These are phyloP conservation scores for Drosophila subsilvestris DNA, from an alignment of 2,888 invertebrate genomes.

Conservation along the genomic window DNA sequence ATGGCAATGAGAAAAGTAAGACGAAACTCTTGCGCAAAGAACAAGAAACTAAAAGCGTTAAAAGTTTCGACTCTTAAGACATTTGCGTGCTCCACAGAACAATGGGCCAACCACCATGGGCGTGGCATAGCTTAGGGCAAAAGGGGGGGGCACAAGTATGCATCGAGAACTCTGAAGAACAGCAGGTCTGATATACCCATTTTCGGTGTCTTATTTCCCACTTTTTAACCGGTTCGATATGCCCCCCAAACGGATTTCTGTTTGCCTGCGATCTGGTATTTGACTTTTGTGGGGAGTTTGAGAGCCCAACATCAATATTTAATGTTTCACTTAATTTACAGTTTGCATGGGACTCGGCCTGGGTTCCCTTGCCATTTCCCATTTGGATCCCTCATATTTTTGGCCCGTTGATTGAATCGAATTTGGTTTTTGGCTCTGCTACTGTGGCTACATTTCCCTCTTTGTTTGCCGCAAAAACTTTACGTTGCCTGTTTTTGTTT, in stretches of 20 bases:
- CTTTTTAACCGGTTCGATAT: not conserved
- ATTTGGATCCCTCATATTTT: conserved; percentile 42
- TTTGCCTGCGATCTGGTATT: not conserved
- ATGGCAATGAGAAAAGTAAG: conserved; percentile 48
- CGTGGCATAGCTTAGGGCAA: not conserved
- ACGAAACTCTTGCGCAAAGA: conserved; percentile 46
- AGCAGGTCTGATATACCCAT: conserved; percentile 14
- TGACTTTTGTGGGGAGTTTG: not conserved
- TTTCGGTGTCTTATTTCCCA: too few species aligned
- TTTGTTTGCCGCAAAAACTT: conserved; percentile 36
- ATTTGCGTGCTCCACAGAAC: conserved; percentile 47
- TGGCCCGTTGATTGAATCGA: conserved; percentile 62
- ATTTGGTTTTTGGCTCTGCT: conserved; percentile 51
- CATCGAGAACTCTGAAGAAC: conserved; percentile 3
- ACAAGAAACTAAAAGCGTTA: conserved; percentile 29
- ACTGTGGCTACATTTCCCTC: conserved; percentile 41
- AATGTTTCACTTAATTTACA: conserved; percentile 50
- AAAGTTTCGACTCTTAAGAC: conserved; percentile 42
- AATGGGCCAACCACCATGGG: too few species aligned
- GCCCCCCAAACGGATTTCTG: not conserved
- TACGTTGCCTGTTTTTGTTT: conserved; percentile 34
- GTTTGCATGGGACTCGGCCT: conserved; percentile 10
- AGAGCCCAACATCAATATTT: conserved; percentile 42
- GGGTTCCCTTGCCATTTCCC: not conserved
- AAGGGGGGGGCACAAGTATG: not conserved